Evolutionary conservation across 2,888 invertebrate species (phyloP).

Genomic region (Tetragnatha montana): DNA sequence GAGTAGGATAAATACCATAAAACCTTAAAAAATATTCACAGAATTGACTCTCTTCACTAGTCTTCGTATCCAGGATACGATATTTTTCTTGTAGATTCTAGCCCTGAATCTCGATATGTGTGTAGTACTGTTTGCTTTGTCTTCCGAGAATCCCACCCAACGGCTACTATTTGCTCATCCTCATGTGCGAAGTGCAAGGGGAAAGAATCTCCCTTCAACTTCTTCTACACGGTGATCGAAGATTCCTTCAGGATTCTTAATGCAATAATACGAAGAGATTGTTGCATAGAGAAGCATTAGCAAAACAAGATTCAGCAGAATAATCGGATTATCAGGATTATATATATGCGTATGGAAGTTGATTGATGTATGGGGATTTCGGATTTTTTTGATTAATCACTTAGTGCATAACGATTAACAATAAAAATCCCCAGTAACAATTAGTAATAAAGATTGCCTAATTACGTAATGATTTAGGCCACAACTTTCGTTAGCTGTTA

Average conservation of each 20-base stretch:
- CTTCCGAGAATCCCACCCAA: slow-evolving; percentile 5
- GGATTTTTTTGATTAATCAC: too few species aligned
- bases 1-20: too few species aligned
- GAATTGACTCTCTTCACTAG: slow-evolving; percentile 34
- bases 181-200: slow-evolving; percentile 10
- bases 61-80: not conserved
- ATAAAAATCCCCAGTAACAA: too few species aligned
- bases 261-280: not conserved
- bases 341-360: too few species aligned
- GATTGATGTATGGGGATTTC: too few species aligned
- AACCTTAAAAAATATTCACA: too few species aligned
- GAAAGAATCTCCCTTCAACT: not conserved
- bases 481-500: too few species aligned
- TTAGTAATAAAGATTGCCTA: too few species aligned
- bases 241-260: not conserved
- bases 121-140: slow-evolving; percentile 34
- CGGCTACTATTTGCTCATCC: slow-evolving; percentile 36
- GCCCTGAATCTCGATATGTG: slow-evolving; percentile 16
- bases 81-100: slow-evolving; percentile 16
- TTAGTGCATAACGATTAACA: too few species aligned
- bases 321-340: too few species aligned
- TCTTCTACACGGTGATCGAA: not conserved
- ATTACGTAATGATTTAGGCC: too few species aligned
- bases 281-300: not conserved
- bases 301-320: not conserved